A percentile compares a stretch with the other conserved stretches of the same genome.
These are phyloP conservation scores for Papilio polyxenes DNA, from an alignment of 1,140 invertebrate species.

Conservation along the genomic window DNA sequence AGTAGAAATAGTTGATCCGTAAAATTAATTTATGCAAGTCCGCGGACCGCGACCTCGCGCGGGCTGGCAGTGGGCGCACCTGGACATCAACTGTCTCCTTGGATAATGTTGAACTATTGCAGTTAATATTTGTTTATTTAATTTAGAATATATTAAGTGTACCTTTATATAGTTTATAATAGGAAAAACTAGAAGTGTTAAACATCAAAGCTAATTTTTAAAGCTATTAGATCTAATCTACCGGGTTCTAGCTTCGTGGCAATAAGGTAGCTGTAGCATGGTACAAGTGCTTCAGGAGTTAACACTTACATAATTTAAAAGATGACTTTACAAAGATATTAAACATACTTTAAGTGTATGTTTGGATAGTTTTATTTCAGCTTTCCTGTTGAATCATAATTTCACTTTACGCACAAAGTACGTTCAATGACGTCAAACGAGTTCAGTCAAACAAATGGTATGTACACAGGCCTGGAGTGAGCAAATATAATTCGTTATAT, in stretches of 20 bases:
- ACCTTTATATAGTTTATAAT: too few relatives aligned
- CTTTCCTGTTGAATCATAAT: background rate
- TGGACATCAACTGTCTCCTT: background rate
- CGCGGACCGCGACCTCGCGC: background rate
- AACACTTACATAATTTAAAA: background rate
- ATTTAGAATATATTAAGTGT: too few relatives aligned
- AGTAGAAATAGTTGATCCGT: background rate
- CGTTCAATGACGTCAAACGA: background rate
- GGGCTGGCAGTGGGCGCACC: background rate
- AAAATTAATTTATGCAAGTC: background rate
- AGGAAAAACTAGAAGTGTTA: too few relatives aligned
- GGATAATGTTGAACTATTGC: background rate
- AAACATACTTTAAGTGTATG: too few relatives aligned
- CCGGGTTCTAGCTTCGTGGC: too few relatives aligned
- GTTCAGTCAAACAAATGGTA: background rate
- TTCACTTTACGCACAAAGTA: background rate
- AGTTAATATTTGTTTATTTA: too few relatives aligned
- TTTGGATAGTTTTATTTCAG: background rate
- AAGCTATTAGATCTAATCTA: too few relatives aligned
- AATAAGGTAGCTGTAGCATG: too few relatives aligned
- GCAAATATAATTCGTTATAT: conserved; percentile 2
- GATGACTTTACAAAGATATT: background rate
- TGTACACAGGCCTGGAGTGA: background rate
- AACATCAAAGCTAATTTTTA: too few relatives aligned
- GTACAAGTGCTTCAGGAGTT: too few relatives aligned